Evolutionary conservation across 2,797 vertebrate genomes (phyloP), one percentile per base, ranked within the genome.

Genomic region (Mycteria americana): DNA sequence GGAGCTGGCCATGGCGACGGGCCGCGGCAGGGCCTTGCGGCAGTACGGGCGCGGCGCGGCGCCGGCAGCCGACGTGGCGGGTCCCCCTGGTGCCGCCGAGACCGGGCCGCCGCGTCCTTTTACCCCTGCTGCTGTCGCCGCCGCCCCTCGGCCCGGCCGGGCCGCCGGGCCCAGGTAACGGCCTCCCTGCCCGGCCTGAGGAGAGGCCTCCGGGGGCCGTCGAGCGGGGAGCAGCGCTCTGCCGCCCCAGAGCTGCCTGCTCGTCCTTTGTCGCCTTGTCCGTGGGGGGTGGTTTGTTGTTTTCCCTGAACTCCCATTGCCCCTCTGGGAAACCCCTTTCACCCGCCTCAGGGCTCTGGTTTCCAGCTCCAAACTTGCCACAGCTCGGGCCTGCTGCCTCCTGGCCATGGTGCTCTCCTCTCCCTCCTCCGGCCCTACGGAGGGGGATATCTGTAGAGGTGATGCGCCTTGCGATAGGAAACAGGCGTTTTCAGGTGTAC

Each of bases 361-460:
- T 50, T 65, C 13, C 35, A 12, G 21, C 48, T 43, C 6, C 14
- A 0, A 19, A 3, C 11, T 41, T 8, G 24, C 24, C 17, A 1
- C 11, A 9, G 30, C 11, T 41, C 8, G 4, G 37, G 31, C 19
- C 13, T 7, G 15, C 7, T 7, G 7, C 18, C 6, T 21, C 16
- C 4, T 0, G 54, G n/a, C 50, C 4, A 0, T 1, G 30, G 56
- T 7, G 18, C 15, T 10, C 21, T 27, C 15, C 14, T 21, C 8
- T 25, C 5, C 13, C 24, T 46, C 18, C 4, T 19, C 33, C 18
- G 6, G 28, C 22, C 18, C 30, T 10, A 3, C 2, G 23, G 46
- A 54, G 19, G 5, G 13, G 3, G 16, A 1, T 30, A 16, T 8
- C 45, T 27, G 0, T 8, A 28, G 41, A 12, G 39, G 12, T 18